Conservation (phyloP, 2,113 vertebrate genomes). For the Hymenochirus boettgeri region DNA sequence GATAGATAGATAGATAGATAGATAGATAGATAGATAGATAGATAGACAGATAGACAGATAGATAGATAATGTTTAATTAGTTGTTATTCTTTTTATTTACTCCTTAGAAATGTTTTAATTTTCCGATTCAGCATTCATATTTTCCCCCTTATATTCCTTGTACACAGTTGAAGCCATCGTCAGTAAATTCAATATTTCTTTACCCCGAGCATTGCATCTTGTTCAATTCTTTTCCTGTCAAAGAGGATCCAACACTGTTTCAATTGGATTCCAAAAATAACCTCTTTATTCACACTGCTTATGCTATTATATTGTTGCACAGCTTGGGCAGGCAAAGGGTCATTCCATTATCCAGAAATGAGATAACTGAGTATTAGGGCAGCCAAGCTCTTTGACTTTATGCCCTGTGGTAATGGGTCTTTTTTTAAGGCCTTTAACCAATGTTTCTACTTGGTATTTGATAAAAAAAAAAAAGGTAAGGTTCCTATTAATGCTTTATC, state of each 20-base stretch:
- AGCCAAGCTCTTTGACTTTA: constrained; percentile 63
- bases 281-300: constrained; percentile 71
- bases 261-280: constrained; percentile 75
- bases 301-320: constrained; percentile 67
- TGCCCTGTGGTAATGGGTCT: constrained; percentile 60
- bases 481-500: constrained; percentile 51
- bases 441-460: constrained; percentile 60
- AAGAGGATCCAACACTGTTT: constrained; percentile 56
- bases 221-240: constrained; percentile 62
- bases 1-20: no score
- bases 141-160: not conserved
- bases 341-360: constrained; percentile 75
- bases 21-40: no score
- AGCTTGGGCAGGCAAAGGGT: constrained; percentile 66
- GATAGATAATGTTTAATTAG: no score
- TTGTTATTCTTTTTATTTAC: no score
- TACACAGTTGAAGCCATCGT: constrained; percentile 14
- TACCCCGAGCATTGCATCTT: constrained; percentile 53
- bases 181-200: constrained; percentile 56
- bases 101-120: no score
- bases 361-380: constrained; percentile 65
- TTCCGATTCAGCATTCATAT: not conserved
- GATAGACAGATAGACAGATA: no score
- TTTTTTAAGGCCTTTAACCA: constrained; percentile 61
- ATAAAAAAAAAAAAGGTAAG: constrained; percentile 58